Conservation (phyloP, 2,888 invertebrate species). For the Pyrocoelia pectoralis region DNA sequence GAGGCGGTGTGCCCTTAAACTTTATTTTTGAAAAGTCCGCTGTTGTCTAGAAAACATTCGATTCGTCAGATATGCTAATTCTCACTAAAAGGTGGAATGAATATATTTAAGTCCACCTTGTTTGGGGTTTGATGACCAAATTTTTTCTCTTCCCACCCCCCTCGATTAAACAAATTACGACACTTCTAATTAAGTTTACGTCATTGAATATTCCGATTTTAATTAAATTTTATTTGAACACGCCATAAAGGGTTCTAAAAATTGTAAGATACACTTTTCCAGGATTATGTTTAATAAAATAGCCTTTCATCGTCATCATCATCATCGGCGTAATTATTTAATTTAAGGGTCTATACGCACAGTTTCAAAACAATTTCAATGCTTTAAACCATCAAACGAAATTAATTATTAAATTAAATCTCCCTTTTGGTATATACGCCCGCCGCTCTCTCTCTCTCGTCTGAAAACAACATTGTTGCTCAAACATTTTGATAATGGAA, state of each 20-base stretch:
- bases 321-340: not conserved
- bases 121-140: not conserved
- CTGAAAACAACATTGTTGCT: conserved; percentile 5
- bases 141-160: no score
- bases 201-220: not conserved
- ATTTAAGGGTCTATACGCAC: not conserved
- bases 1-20: not conserved
- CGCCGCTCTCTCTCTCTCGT: no score
- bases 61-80: not conserved
- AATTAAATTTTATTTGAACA: not conserved
- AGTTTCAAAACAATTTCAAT: conserved; percentile 9
- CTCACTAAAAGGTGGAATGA: not conserved
- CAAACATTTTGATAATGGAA: not conserved
- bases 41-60: no score
- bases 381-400: conserved; percentile 4
- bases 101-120: not conserved
- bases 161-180: no score
- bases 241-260: not conserved
- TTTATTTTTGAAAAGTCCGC: not conserved
- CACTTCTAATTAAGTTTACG: not conserved
- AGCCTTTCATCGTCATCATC: not conserved
- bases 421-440: not conserved
- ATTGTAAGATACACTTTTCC: not conserved
- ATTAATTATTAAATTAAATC: conserved; percentile 10
- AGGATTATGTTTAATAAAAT: not conserved